These are phyloP conservation scores for Silurus glanis DNA, from an alignment of 2,113 vertebrate species.

Conservation along the genomic window DNA sequence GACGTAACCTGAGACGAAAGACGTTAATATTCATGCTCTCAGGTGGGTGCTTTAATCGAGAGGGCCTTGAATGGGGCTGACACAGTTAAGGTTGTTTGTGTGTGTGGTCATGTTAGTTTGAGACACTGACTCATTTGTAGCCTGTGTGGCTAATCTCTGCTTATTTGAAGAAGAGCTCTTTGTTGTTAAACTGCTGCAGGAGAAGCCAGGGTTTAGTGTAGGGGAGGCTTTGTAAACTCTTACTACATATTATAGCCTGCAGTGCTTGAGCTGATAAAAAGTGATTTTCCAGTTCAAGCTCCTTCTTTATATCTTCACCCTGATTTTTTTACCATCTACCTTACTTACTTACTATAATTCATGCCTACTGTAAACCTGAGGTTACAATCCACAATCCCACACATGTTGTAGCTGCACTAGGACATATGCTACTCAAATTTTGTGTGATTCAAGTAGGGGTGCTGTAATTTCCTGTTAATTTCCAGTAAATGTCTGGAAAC, in stretches of 20 bases:
- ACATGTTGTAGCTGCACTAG: background rate
- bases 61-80: background rate
- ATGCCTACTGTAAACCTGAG: background rate
- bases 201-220: conserved; percentile 53
- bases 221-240: conserved; percentile 44
- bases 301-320: conserved; percentile 15
- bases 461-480: no score
- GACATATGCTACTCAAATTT: background rate
- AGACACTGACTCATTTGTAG: conserved; percentile 65
- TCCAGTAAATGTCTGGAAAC: no score
- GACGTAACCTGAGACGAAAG: conserved; percentile 10
- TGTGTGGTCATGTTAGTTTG: conserved; percentile 40
- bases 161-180: conserved; percentile 68
- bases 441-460: background rate
- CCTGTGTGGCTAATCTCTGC: conserved; percentile 57
- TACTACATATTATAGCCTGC: conserved; percentile 42
- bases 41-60: conserved; percentile 52
- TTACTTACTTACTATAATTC: background rate
- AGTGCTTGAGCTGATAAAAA: conserved; percentile 30
- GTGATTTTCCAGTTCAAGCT: conserved; percentile 12
- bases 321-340: background rate
- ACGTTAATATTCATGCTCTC: conserved; percentile 48
- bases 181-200: conserved; percentile 61
- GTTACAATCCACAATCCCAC: background rate
- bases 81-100: conserved; percentile 23